These are phyloP conservation scores for Sebastes dallii DNA, from an alignment of 2,797 vertebrate species.

Conservation along the genomic window DNA sequence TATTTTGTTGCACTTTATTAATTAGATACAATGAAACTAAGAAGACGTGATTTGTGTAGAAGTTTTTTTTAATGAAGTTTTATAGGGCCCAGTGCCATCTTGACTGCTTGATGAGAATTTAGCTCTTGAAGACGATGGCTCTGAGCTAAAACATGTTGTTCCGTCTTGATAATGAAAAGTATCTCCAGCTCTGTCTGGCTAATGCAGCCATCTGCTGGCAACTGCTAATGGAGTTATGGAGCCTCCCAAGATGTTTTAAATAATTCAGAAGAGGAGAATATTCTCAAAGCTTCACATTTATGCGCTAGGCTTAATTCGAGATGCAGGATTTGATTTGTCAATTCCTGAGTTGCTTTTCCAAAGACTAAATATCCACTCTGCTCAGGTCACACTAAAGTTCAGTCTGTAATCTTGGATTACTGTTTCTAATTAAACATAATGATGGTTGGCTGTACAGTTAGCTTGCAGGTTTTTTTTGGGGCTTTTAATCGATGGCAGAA, in stretches of 20 bases:
- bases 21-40: not conserved
- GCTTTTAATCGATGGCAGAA: conserved; percentile 29
- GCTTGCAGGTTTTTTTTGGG: not conserved
- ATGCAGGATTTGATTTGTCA: conserved; percentile 40
- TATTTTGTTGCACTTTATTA: conserved; percentile 16
- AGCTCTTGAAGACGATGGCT: conserved; percentile 11
- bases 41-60: not conserved
- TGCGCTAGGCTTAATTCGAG: conserved; percentile 37
- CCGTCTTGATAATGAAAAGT: conserved; percentile 55
- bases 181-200: conserved; percentile 47
- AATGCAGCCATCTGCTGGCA: conserved; percentile 65
- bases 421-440: conserved; percentile 33
- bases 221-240: conserved; percentile 60
- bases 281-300: conserved; percentile 49
- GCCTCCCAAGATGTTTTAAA: conserved; percentile 57
- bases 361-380: conserved; percentile 27
- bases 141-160: conserved; percentile 46
- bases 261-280: conserved; percentile 53
- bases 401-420: conserved; percentile 44
- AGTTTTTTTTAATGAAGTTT: conserved; percentile 32
- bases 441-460: conserved; percentile 7
- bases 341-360: conserved; percentile 20
- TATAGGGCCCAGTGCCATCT: not conserved
- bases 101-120: conserved; percentile 21
- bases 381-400: conserved; percentile 5